Percentiles rank a stretch among this genome's conserved stretches.
phyloP scores from a whole-genome alignment of 1,140 invertebrate species.

The Ostrea edulis region DNA sequence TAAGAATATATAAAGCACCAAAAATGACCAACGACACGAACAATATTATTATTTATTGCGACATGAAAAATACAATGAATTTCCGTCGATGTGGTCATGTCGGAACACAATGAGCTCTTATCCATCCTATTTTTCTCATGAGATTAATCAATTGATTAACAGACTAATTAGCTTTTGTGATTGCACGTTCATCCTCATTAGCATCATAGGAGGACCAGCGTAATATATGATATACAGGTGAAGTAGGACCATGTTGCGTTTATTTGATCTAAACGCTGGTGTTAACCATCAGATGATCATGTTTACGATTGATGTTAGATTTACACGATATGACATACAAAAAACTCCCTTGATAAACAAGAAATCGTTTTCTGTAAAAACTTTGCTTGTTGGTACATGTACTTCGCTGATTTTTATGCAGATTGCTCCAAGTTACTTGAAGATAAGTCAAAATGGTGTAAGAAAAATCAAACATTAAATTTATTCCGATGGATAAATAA shows the following conservation, averaged over 20 bases:
- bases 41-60: too few relatives aligned
- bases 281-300: background rate
- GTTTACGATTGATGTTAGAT: background rate
- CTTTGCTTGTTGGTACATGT: too few relatives aligned
- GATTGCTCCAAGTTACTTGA: too few relatives aligned
- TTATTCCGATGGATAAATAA: too few relatives aligned
- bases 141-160: conserved; percentile 10
- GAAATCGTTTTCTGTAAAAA: background rate
- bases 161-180: background rate
- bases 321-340: background rate
- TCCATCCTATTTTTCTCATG: background rate
- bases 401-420: too few relatives aligned
- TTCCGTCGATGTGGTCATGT: background rate
- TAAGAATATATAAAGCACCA: too few relatives aligned
- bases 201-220: background rate
- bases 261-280: background rate
- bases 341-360: background rate
- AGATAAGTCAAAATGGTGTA: too few relatives aligned
- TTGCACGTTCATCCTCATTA: background rate
- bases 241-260: background rate
- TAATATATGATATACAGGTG: background rate
- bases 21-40: too few relatives aligned
- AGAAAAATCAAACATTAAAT: too few relatives aligned
- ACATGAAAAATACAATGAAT: too few relatives aligned
- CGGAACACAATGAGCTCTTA: background rate